Base-by-base conservation (phyloP, 2,113 vertebrate genomes). In the Syngnathus floridae region DNA sequence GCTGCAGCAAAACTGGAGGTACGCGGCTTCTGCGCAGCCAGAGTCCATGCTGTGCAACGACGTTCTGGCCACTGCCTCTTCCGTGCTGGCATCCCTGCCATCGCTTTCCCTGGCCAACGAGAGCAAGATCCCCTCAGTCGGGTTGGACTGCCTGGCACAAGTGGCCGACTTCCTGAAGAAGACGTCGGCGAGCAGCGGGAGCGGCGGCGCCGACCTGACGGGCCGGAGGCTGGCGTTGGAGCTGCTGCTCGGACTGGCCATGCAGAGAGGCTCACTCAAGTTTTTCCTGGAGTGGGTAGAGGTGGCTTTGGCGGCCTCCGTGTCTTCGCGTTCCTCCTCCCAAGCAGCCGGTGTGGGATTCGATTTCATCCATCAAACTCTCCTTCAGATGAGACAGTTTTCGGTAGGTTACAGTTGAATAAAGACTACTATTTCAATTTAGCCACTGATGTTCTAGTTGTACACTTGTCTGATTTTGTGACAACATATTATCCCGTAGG, bases 201-300 rank as follows among this genome's bases (percentile, higher is more conserved):
- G 76, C 0, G 90, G 88, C 0, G 90, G 90, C 1, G 91, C 90
- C 0, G 91, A 93, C 60, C 78, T 73, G 14, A 88, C 85, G 0
- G 91, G 91, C 0, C 82, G 90, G 35, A 85, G 90, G 73, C 77
- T 93, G 8, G 88, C 91, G 0, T 73, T 91, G 69, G 91, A 93
- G 82, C 84, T 93, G 55, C 77, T 93, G 54, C 86, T 93, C 0
- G 87, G 90, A 21, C 78, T 93, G 63, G 91, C 90, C 40, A 86
- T 92, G 72, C 91, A 93, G 77, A 85, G 91, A 65, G 91, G 91
- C 38, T 90, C 91, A 11, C 82, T 93, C 40, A 88, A 89, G 72
- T 93, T 91, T 74, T 82, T 93, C 62, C 79, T 93, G 73, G 91
- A 93, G 83, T 93, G 91, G 91, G 90, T 93, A 78, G 91, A 93